Base-by-base conservation (phyloP, 2,113 vertebrate species). In the Ictalurus punctatus region DNA sequence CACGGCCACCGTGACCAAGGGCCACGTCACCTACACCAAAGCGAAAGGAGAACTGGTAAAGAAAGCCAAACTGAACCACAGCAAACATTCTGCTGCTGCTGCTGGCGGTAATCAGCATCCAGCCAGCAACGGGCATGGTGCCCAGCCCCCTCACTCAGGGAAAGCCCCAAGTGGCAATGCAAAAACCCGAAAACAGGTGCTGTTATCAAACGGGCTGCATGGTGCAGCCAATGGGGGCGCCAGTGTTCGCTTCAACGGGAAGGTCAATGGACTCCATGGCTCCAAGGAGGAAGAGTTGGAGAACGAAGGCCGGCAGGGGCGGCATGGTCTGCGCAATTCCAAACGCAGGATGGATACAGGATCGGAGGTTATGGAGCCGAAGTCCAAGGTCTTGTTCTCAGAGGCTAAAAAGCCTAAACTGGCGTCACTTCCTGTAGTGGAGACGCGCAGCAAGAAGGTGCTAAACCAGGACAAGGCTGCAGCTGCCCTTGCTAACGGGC, bases 111-210 rank as follows among this genome's bases (percentile, higher is more conserved):
- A 95, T 94, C 95, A 96, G 93, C 95, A 94, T 92, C 93, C 94
- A 73, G 83, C 91, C 94, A 97, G 96, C 96, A 97, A 96, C 92
- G 96, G 97, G 84, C 91, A 84, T 48, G 88, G 81, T 76, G 88
- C 85, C 82, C 96, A 96, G 96, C 97, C 97, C 95, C 97, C 96
- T 97, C 96, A 98, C 98, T 99, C 98, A 99, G 98, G 98, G 97
- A 99, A 98, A 98, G 96, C 95, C 95, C 97, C 97, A 97, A 97
- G 97, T 97, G 98, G 97, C 97, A 98, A 99, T 99, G 98, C 98
- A 99, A 99, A 99, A 99, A 99, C 98, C 93, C 98, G 98, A 96
- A 99, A 99, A 98, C 98, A 99, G 98, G 98, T 99, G 98, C 98
- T 99, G 98, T 96, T 97, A 91, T 94, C 95, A 90, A 96, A 95